Base-by-base conservation (phyloP, 2,888 invertebrate genomes). In the Alsophila aescularia region DNA sequence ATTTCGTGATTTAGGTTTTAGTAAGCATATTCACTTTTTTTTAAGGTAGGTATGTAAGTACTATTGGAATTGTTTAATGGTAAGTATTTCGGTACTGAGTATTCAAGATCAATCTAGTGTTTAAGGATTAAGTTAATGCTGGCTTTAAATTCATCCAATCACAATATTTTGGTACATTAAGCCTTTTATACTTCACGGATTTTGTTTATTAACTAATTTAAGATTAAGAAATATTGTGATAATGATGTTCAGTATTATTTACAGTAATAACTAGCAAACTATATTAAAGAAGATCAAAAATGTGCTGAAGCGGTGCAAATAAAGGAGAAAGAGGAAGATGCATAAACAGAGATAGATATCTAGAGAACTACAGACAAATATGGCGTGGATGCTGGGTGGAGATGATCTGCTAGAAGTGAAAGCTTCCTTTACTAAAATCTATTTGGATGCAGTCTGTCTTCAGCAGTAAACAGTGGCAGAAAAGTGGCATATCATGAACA, bases 261-360 rank as follows among this genome's bases (percentile, higher is more conserved):
- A 48, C 10, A 52, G 48, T 54, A 35, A 69, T 67, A 61, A 75
- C 73, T 77, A 72, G 77, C 77, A 77, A 77, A 75, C 63, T 67
- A 73, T 67, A 59, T 63, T 55, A 61, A 67, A 64, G 62, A 56
- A 50, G 18, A 66, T 72, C 66, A 71, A 66, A 54, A 75, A 70
- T 72, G 87, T 88, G 88, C 88, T 70, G 66, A 90, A 89, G 90
- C 90, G 67, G 83, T 80, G 90, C 89, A 83, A 81, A 69, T 66
- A 86, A 75, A 70, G 68, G 66, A 73, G 75, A 67, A 66, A 69
- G 27, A 62, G 54, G 52, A 55, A 50, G 40, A 61, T 58, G 65
- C 66, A 58, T 9, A 58, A 41, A 47, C 32, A 52, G 55, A 58
- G 51, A 52, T 35, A 52, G 39, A 64, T n/a, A 48, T 52, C 44